A percentile compares a stretch with the other conserved stretches of the same genome.
These are phyloP conservation scores for Morinoia aosen DNA, from an alignment of 2,888 invertebrate genomes.

Conservation along the genomic window DNA sequence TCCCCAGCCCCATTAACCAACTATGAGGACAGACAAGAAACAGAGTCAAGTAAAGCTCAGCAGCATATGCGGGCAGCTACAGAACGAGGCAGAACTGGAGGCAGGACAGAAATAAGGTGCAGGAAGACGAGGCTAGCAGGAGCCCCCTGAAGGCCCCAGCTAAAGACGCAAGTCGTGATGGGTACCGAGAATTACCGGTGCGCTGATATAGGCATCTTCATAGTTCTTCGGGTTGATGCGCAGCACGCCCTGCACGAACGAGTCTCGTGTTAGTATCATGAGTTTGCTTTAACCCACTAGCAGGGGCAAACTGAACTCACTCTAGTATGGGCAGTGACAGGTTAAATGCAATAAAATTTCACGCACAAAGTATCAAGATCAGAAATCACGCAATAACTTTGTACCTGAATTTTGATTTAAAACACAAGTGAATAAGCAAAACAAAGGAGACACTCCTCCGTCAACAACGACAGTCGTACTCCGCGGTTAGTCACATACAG, in stretches of 20 bases:
- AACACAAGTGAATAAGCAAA: too few species aligned
- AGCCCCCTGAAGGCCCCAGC: constrained; percentile 9
- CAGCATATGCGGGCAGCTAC: background rate
- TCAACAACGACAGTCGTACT: too few species aligned
- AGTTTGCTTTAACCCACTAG: too few species aligned
- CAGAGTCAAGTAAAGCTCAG: background rate
- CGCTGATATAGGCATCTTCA: constrained; percentile 84
- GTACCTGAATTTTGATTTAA: too few species aligned
- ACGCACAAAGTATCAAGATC: too few species aligned
- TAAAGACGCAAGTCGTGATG: constrained; percentile 46
- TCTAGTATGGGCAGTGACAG: too few species aligned
- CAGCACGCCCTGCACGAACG: constrained; percentile 79
- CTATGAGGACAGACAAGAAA: background rate
- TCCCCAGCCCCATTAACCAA: background rate
- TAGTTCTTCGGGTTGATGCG: constrained; percentile 88
- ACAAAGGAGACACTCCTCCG: too few species aligned
- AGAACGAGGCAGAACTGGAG: background rate
- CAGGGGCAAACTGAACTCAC: too few species aligned
- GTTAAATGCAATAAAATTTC: too few species aligned
- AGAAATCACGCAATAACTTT: too few species aligned
- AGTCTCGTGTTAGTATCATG: constrained; percentile 59
- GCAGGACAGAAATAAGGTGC: background rate
- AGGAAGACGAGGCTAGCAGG: constrained; percentile 24
- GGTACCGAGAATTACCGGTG: constrained; percentile 73
- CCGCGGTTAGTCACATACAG: too few species aligned